Base-by-base conservation (phyloP, 2,888 invertebrate species). In the Drosophila multiciliata region DNA sequence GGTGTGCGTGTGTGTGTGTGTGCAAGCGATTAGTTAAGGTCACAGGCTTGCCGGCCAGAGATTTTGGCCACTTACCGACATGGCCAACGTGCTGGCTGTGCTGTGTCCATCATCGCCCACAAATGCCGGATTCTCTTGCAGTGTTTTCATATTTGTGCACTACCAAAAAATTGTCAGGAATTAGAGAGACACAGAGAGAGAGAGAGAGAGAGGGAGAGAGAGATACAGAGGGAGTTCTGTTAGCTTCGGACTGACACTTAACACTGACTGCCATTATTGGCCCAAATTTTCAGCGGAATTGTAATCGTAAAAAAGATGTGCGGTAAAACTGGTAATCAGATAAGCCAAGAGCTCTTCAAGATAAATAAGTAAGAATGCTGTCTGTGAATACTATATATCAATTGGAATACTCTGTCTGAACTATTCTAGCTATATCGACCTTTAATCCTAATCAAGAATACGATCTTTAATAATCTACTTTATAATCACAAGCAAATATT, bases 41-140 rank as follows among this genome's bases (percentile, higher is more conserved):
- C 74, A 64, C 54, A 60, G 63, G 62, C 73, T 68, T 20, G 15
- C 55, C 36, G 35, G 57, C 45, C 63, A 58, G 58, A 55, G 71
- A 66, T 78, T 76, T 55, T 63, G 62, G 59, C 55, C 73, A 75
- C 80, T 75, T 72, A 79, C 82, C 74, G 80, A 83, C 73, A 85
- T 83, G 26, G 73, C 73, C 74, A 80, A 58, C 36, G 83, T 88
- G 82, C 83, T 80, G 60, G 80, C 73, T n/a, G 73, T 82, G 67
- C 89, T 82, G 11, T 90, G 85, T 63, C 87, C 92, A 78, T 93
- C 91, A 71, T 93, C 93, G 49, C 90, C 91, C 48, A 92, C 75
- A 68, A 93, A 93, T 26, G 89, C 91, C 20, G 92, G 92, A 86
- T 93, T 93, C 53, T 86, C 86, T 38, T 90, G 91, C 50, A 85